phyloP scores from a whole-genome alignment of 2,888 invertebrate genomes.

The Meteorus colon region DNA sequence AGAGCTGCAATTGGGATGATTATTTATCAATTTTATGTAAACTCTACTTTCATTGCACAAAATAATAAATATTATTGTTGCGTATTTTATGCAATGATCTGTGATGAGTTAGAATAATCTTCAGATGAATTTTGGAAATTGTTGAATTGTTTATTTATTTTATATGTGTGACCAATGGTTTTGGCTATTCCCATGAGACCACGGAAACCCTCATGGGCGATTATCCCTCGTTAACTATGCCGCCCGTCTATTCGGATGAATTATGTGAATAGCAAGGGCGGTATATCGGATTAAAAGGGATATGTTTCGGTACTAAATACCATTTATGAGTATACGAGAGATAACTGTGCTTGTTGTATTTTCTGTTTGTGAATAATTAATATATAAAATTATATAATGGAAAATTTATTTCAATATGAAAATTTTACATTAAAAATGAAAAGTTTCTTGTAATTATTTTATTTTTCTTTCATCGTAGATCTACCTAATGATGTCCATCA shows the following conservation, averaged over 20 bases:
- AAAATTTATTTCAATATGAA: too few relatives aligned
- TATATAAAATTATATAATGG: not conserved
- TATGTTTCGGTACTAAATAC: not conserved
- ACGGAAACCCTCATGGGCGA: slow-evolving; percentile 1
- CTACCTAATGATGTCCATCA: too few relatives aligned
- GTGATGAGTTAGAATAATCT: not conserved
- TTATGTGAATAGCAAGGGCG: slow-evolving; percentile 18
- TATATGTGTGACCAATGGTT: not conserved
- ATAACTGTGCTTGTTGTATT: not conserved
- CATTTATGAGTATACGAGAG: slow-evolving; percentile 15
- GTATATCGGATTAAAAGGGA: slow-evolving; percentile 26
- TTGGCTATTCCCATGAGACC: not conserved
- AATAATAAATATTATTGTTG: not conserved
- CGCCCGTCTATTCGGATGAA: slow-evolving; percentile 5
- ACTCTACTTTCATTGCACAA: too few relatives aligned
- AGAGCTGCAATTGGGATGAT: too few relatives aligned
- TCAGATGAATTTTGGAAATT: not conserved
- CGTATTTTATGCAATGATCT: not conserved
- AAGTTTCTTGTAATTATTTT: too few relatives aligned
- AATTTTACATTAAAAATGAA: too few relatives aligned
- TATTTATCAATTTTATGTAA: too few relatives aligned
- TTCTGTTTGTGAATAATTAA: not conserved
- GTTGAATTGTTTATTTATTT: not conserved
- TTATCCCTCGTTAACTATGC: slow-evolving; percentile 27
- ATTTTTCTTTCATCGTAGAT: too few relatives aligned